Evolutionary conservation across 1,140 invertebrate genomes (phyloP), one percentile per base, ranked within the genome.

Genomic region (Coboldia fuscipes): DNA sequence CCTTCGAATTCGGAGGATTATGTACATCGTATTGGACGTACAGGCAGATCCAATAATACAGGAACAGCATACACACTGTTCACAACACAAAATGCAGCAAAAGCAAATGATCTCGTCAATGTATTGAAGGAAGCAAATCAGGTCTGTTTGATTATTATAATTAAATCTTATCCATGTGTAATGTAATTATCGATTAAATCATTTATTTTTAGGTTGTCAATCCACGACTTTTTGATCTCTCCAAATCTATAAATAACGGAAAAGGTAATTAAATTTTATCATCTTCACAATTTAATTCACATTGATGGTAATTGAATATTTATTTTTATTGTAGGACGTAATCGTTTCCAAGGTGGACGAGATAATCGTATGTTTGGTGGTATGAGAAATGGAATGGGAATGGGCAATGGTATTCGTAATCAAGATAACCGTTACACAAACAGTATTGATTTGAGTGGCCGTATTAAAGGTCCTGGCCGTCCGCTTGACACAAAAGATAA

Each of bases 51-150:
- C 26, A 79, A 88, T 45, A 88, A 85, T 54, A 34, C 15, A 8
- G 96, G 96, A 36, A 98, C 93, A 2, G 92, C 94, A 1, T 98
- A 98, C 58, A 98, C 94, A 12, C 92, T 99, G 60, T 97, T 99
- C 54, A 98, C 94, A 2, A 72, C 76, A 24, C 72, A 70, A 37
- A 96, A 98, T 58, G 72, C 73, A 12, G 85, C 86, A 41, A 92
- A 96, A 58, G 89, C 89, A 0, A 74, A 70, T 42, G 90, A 97
- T 57, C 62, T 97, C 39, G 77, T 97, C 17, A 70, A 82, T 37
- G 89, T 97, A 14, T 58, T 97, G 30, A 75, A 77, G 47, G 92
- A 97, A 62, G 90, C 92, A 3, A 94, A 96, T 52, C 93, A 97
- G 68, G 76, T 85, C 30, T 18, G 17, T 29, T 23, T 35, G 19